Base-by-base conservation (phyloP, 53 echinoderm and acorn worm species). In the Temnopleurus reevesii region DNA sequence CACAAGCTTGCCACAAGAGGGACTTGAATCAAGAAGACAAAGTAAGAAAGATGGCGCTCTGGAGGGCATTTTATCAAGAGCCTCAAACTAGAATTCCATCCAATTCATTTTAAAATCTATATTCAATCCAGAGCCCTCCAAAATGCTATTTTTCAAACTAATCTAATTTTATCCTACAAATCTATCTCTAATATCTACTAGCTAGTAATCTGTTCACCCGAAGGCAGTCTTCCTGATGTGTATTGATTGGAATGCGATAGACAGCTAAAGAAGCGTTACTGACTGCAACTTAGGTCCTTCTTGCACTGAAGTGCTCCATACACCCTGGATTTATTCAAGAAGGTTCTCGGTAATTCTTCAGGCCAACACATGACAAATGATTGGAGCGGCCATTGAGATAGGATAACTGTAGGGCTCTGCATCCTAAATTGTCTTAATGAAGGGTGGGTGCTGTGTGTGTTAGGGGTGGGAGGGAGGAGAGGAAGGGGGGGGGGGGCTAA, bases 1-100 rank as follows among this genome's bases (percentile, higher is more conserved):
- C 79, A 79, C 79, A 79, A 46, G 79, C 79, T 79, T 19, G 79
- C 79, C 79, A 79, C 79, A 79, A 79, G 79, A 79, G 79, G 79
- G 79, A 28, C 49, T 46, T 47, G 47, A 79, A 79, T 46, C 79
- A 2, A 47, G 27, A 49, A 79, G 79, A 30, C 79, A 41, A 79
- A 35, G 24, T 41, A 46, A 49, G 46, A 46, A 79, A 79, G 71
- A 79, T 79, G 79, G 27, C n/a, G 4, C 27, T 6, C 79, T 79
- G 49, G 23, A 79, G 79, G 79, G 79, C 79, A 79, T 79, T 26
- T 17, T 30, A 27, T 79, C 46, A 71, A 71, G 71, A 38, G 71
- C 36, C 21, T 41, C 71, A 71, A 31, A 63, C 5, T 9, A 63
- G 34, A 63, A 63, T 17, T 12, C 63, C 30, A 60, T 2, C 29